A percentile compares a stretch with the other conserved stretches of the same genome.
Conservation (phyloP, 1,140 invertebrate genomes). For the Riptortus pedestris region DNA sequence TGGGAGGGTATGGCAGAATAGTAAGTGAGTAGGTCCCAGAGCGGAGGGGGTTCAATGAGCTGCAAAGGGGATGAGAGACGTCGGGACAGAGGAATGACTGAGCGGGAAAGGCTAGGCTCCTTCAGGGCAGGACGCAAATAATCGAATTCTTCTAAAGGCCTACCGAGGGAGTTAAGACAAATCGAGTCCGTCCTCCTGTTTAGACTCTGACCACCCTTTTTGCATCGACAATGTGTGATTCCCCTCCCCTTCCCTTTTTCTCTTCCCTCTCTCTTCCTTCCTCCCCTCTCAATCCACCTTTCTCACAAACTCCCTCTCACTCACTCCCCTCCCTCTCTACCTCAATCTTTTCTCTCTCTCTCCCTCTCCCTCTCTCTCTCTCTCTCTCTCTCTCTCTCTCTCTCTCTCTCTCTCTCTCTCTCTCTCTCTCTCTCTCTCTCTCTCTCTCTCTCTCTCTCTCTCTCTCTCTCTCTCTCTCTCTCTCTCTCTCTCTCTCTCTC, state of each 20-base stretch:
- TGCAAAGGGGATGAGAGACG: too few species aligned
- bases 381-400: constrained; percentile 15
- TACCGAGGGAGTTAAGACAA: neutral
- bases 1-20: too few species aligned
- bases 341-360: constrained; percentile 12
- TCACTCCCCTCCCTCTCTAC: neutral
- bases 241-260: too few species aligned
- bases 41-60: too few species aligned
- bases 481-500: constrained; percentile 15
- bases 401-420: constrained; percentile 15
- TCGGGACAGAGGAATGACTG: too few species aligned
- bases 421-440: constrained; percentile 15
- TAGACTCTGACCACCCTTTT: neutral
- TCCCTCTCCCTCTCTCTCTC: constrained; percentile 11
- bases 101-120: too few species aligned
- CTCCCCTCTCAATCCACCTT: too few species aligned
- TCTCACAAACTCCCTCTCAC: too few species aligned
- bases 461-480: constrained; percentile 15
- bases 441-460: constrained; percentile 15
- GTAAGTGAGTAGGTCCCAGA: too few species aligned
- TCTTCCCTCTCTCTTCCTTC: too few species aligned
- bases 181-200: neutral
- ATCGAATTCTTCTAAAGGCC: neutral
- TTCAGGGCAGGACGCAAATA: neutral
- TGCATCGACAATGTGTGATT: constrained; percentile 4